Conservation (phyloP, 2,888 invertebrate genomes). For the Euclidia mi region DNA sequence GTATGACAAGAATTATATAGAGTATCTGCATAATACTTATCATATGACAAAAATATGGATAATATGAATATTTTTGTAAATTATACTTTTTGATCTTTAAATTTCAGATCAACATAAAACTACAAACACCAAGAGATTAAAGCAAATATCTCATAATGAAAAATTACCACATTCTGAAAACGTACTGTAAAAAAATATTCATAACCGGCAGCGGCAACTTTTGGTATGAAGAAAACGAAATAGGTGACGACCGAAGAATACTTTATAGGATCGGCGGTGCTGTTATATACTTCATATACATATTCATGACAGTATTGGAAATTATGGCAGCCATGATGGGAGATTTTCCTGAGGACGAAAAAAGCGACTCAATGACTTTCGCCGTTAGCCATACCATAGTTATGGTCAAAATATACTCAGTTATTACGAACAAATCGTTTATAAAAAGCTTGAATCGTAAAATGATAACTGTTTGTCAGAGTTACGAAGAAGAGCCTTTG, state of each 20-base stretch:
- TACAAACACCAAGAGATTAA: too few relatives aligned
- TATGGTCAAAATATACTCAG: constrained; percentile 75
- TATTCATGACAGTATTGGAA: constrained; percentile 77
- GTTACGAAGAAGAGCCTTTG: constrained; percentile 67
- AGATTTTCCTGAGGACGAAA: constrained; percentile 79
- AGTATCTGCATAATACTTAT: too few relatives aligned
- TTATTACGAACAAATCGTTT: constrained; percentile 69
- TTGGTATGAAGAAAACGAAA: constrained; percentile 74
- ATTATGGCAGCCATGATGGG: constrained; percentile 75
- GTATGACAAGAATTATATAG: too few relatives aligned
- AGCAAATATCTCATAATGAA: constrained; percentile 65
- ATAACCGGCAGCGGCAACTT: constrained; percentile 78
- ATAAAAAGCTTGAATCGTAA: constrained; percentile 71
- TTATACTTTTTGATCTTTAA: too few relatives aligned
- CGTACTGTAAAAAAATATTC: constrained; percentile 70
- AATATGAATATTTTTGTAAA: too few relatives aligned
- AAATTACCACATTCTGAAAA: constrained; percentile 73
- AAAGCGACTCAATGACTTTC: constrained; percentile 78
- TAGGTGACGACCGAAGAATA: constrained; percentile 70
- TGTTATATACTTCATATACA: constrained; percentile 68
- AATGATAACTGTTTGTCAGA: constrained; percentile 72
- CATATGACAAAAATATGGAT: too few relatives aligned
- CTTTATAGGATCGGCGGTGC: constrained; percentile 66
- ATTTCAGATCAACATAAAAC: too few relatives aligned
- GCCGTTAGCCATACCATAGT: constrained; percentile 80